Evolutionary conservation across 1,140 invertebrate genomes (phyloP).

Genomic region (Pseudomyrmex flavicornis): DNA sequence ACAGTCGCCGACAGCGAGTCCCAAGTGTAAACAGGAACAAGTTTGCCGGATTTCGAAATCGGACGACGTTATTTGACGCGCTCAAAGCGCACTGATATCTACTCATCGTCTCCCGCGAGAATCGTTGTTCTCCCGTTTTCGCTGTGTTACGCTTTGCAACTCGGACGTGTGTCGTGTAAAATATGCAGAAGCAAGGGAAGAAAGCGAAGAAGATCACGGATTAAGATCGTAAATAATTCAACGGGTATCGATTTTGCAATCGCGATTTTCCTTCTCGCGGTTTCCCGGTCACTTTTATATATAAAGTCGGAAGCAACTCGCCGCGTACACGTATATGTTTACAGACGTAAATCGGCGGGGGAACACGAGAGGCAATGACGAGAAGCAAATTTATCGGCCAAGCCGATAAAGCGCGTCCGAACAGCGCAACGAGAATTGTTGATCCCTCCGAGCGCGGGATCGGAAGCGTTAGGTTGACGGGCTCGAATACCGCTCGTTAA

Average conservation of each 20-base stretch:
- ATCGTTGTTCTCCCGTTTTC: not conserved
- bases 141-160: not conserved
- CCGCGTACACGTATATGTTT: conserved; percentile 43
- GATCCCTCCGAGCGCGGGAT: conserved; percentile 19
- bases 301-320: conserved; percentile 47
- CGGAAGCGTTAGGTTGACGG: conserved; percentile 44
- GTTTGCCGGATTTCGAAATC: conserved; percentile 50
- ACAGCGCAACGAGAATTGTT: conserved; percentile 43
- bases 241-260: conserved; percentile 14
- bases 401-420: conserved; percentile 56
- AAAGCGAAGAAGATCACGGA: conserved; percentile 9
- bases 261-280: too few species aligned
- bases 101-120: not conserved
- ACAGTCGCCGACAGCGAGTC: conserved; percentile 16
- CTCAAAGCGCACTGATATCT: conserved; percentile 30
- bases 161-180: not conserved
- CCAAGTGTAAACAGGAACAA: conserved; percentile 36
- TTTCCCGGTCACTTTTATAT: too few species aligned
- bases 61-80: conserved; percentile 46
- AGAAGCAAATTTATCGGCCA: conserved; percentile 50
- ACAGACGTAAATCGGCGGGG: conserved; percentile 21
- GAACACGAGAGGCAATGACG: conserved; percentile 26
- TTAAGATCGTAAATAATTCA: conserved; percentile 9
- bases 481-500: conserved; percentile 63
- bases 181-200: too few species aligned